Evolutionary conservation across 1,140 invertebrate species (phyloP), one percentile per base, ranked within the genome.

Genomic region (Apolygus lucorum): DNA sequence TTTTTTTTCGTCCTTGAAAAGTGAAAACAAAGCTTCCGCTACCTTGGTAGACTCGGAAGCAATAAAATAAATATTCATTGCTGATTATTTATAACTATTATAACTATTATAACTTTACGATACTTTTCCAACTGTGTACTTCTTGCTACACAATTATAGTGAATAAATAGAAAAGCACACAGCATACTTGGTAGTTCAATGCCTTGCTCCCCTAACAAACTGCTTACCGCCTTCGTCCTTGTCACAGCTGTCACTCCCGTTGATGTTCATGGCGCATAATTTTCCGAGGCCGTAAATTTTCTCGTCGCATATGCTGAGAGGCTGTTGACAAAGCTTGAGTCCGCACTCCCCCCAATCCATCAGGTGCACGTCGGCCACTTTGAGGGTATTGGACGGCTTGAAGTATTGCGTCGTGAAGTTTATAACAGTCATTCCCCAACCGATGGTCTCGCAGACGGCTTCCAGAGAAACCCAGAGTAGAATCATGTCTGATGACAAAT

Each of bases 161-260:
- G n/a, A n/a, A n/a, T n/a, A n/a, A n/a, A n/a, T n/a, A n/a, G n/a
- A n/a, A n/a, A n/a, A n/a, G n/a, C n/a, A n/a, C n/a, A n/a, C n/a
- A n/a, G n/a, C n/a, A n/a, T n/a, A n/a, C n/a, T n/a, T n/a, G n/a
- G n/a, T n/a, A n/a, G n/a, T n/a, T n/a, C n/a, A n/a, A n/a, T n/a
- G n/a, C n/a, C n/a, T n/a, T n/a, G n/a, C n/a, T n/a, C n/a, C n/a
- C n/a, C n/a, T n/a, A 42, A 42, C 34, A 59, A 59, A 59, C 54
- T n/a, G n/a, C n/a, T 59, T 22, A 59, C 54, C 54, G 22, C 54
- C 54, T 59, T 59, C 54, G 54, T 59, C 54, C 22, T 59, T 59
- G 11, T 59, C 54, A 59, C 54, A 59, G 22, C 22, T 59, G 22
- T 59, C 54, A 59, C 54, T 59, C 22, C 54, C 54, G 54, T 59